These are phyloP conservation scores for Eumerus sabulonum DNA, from an alignment of 2,888 invertebrate genomes.

Conservation along the genomic window DNA sequence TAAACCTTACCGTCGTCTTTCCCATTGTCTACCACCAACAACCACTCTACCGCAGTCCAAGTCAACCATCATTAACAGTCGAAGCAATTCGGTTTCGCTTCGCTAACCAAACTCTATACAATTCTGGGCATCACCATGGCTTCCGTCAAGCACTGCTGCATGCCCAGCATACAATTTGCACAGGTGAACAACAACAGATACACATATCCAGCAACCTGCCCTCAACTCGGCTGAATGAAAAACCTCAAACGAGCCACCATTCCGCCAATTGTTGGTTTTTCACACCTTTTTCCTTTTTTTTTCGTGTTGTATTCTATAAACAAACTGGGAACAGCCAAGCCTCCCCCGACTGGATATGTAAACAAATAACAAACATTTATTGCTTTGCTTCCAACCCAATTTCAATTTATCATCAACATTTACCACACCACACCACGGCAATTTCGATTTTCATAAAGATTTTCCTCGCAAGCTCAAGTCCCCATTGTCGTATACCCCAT, in stretches of 20 bases:
- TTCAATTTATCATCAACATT: no score
- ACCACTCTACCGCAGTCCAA: no score
- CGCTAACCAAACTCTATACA: not conserved
- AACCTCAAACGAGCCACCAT: no score
- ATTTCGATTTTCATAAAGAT: no score
- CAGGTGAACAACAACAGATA: not conserved
- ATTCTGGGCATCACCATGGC: conserved; percentile 14
- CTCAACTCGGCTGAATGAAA: conserved; percentile 12
- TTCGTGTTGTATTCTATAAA: not conserved
- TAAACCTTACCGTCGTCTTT: conserved; percentile 44
- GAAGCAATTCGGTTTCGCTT: conserved; percentile 16
- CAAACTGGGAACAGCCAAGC: no score
- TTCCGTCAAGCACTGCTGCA: conserved; percentile 9
- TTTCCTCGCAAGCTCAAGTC: no score
- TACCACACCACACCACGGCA: no score
- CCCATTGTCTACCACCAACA: conserved; percentile 2
- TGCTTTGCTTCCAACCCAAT: no score
- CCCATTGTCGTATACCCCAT: no score
- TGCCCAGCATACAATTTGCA: not conserved
- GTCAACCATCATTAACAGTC: no score
- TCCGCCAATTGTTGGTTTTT: no score
- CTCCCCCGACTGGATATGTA: not conserved
- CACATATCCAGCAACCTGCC: conserved; percentile 28
- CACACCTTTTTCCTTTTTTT: no score
- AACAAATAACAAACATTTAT: not conserved